phyloP scores from a whole-genome alignment of 2,113 vertebrate genomes.

The Chionomys nivalis region DNA sequence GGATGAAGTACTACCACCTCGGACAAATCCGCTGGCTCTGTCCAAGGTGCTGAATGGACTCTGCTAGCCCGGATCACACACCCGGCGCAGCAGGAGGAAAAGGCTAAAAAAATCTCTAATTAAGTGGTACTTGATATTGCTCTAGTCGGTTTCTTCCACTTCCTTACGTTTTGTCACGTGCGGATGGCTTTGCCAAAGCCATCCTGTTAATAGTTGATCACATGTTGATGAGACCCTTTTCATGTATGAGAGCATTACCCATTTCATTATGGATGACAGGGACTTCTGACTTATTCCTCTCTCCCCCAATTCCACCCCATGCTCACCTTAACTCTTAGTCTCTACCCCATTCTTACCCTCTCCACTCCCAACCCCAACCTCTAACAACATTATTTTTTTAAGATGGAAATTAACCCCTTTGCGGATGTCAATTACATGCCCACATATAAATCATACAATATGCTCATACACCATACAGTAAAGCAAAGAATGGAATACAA shows the following conservation, averaged over 20 bases:
- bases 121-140: conserved; percentile 91
- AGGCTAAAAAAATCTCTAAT: conserved; percentile 88
- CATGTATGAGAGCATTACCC: conserved; percentile 83
- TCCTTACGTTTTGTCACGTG: conserved; percentile 94
- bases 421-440: conserved; percentile 77
- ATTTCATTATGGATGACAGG: conserved; percentile 82
- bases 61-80: conserved; percentile 45
- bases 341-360: conserved; percentile 46
- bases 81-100: conserved; percentile 81
- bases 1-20: conserved; percentile 66
- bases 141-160: conserved; percentile 88
- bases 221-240: conserved; percentile 91
- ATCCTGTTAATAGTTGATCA: conserved; percentile 94
- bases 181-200: conserved; percentile 89
- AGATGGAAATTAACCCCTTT: conserved; percentile 69
- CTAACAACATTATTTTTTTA: conserved; percentile 64
- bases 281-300: conserved; percentile 77
- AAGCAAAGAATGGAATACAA: conserved; percentile 67
- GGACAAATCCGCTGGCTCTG: conserved; percentile 88
- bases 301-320: conserved; percentile 63
- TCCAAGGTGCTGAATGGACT: conserved; percentile 95
- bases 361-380: conserved; percentile 8
- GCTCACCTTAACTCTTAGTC: conserved; percentile 52
- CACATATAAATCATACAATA: conserved; percentile 77
- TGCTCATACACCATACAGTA: conserved; percentile 76